Percentiles rank a stretch among this genome's conserved stretches.
phyloP scores from a whole-genome alignment of 1,140 invertebrate species.

The Argopecten irradians region DNA sequence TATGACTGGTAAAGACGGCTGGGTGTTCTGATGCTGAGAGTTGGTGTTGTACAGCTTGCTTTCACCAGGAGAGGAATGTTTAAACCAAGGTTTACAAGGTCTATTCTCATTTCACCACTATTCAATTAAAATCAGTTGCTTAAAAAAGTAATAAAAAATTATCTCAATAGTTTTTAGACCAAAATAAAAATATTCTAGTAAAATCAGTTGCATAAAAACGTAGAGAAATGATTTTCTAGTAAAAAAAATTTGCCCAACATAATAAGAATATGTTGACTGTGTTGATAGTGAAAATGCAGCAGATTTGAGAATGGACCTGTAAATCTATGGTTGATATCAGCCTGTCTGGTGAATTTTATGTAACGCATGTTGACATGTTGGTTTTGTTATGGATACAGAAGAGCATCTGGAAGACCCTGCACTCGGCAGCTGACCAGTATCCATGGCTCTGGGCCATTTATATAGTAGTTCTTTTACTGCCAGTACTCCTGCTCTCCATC shows the following conservation, averaged over 20 bases:
- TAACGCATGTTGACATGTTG: conserved; percentile 41
- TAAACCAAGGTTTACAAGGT: background rate
- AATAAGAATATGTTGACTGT: too few relatives aligned
- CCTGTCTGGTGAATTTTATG: conserved; percentile 3
- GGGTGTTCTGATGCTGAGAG: background rate
- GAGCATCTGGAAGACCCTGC: conserved; percentile 58
- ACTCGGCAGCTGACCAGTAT: conserved; percentile 85
- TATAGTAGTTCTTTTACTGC: conserved; percentile 86
- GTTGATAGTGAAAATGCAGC: background rate
- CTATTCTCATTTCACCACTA: background rate
- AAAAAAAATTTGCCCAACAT: too few relatives aligned
- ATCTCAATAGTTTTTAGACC: too few relatives aligned
- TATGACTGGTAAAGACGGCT: background rate
- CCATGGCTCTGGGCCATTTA: conserved; percentile 93
- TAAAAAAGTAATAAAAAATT: too few relatives aligned
- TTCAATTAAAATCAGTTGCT: too few relatives aligned
- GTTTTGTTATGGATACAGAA: conserved; percentile 49
- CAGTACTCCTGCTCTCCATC: conserved; percentile 86
- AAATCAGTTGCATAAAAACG: too few relatives aligned
- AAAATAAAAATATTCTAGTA: too few relatives aligned
- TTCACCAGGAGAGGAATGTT: background rate
- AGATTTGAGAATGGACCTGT: background rate
- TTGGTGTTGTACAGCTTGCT: background rate
- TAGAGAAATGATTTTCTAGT: too few relatives aligned
- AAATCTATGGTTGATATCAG: background rate